phyloP scores from a whole-genome alignment of 2,888 invertebrate species.

The Pherbina coryleti region DNA sequence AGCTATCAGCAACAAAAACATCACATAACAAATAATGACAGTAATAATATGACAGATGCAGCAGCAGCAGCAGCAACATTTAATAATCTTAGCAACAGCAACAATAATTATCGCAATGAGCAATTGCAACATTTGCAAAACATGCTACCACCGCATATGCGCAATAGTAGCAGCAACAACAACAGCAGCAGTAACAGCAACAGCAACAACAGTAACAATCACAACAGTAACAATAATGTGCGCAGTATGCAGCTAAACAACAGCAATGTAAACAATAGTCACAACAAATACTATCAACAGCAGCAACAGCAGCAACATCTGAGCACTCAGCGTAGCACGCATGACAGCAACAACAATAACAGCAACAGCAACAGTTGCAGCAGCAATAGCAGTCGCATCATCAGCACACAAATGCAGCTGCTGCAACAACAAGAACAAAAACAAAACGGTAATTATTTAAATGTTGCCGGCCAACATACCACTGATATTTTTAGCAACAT shows the following conservation, averaged over 20 bases:
- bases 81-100: slow-evolving; percentile 43
- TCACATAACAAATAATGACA: slow-evolving; percentile 43
- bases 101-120: slow-evolving; percentile 48
- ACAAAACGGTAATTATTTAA: slow-evolving; percentile 41
- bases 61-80: slow-evolving; percentile 42
- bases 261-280: slow-evolving; percentile 41
- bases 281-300: slow-evolving; percentile 7
- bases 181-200: slow-evolving; percentile 45
- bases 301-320: slow-evolving; percentile 39
- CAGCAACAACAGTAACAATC: slow-evolving; percentile 30
- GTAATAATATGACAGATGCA: slow-evolving; percentile 44
- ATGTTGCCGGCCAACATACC: slow-evolving; percentile 17
- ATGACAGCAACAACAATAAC: slow-evolving; percentile 20
- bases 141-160: slow-evolving; percentile 61
- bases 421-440: slow-evolving; percentile 28
- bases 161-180: slow-evolving; percentile 50
- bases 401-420: slow-evolving; percentile 36
- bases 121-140: slow-evolving; percentile 45
- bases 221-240: background rate
- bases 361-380: background rate
- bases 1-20: slow-evolving; percentile 51
- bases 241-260: slow-evolving; percentile 18
- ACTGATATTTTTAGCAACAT: slow-evolving; percentile 37
- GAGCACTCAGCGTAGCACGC: background rate
- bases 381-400: slow-evolving; percentile 25